Percentiles rank a stretch among this genome's conserved stretches.
Evolutionary conservation across 2,113 vertebrate genomes (phyloP).

Genomic region (Psittacara wagleri): DNA sequence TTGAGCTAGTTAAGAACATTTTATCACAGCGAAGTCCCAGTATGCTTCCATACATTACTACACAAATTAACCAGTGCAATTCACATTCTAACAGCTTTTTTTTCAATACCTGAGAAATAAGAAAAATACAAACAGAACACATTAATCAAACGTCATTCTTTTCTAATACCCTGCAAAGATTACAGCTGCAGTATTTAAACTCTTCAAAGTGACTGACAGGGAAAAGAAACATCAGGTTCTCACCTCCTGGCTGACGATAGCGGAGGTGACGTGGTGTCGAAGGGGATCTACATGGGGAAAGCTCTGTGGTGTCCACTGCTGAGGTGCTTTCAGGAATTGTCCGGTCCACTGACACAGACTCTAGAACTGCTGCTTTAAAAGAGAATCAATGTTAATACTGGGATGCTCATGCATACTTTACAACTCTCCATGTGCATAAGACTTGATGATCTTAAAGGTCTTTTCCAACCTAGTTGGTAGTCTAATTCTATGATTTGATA

Average conservation of each 20-base stretch:
- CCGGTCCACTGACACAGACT: slow-evolving; percentile 86
- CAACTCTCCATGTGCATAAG: background rate
- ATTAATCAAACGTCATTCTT: background rate
- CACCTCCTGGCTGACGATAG: slow-evolving; percentile 90
- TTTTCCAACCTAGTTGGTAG: background rate
- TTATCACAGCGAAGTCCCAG: background rate
- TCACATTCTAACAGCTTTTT: background rate
- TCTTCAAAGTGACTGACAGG: background rate
- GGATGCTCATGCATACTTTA: background rate
- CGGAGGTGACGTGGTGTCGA: slow-evolving; percentile 93
- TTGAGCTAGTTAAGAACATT: background rate
- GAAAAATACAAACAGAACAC: background rate
- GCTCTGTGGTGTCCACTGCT: slow-evolving; percentile 80
- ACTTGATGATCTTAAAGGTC: background rate
- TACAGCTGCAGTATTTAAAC: background rate
- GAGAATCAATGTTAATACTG: slow-evolving; percentile 2
- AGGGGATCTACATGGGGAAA: slow-evolving; percentile 90
- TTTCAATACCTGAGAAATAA: background rate
- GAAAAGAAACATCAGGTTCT: background rate
- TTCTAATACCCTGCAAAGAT: background rate
- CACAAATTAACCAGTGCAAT: background rate
- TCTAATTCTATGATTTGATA: background rate
- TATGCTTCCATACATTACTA: background rate
- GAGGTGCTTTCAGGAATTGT: slow-evolving; percentile 85
- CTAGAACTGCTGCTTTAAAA: slow-evolving; percentile 83